These are phyloP conservation scores for Odontothrips loti DNA, from an alignment of 2,888 invertebrate species.

Conservation along the genomic window DNA sequence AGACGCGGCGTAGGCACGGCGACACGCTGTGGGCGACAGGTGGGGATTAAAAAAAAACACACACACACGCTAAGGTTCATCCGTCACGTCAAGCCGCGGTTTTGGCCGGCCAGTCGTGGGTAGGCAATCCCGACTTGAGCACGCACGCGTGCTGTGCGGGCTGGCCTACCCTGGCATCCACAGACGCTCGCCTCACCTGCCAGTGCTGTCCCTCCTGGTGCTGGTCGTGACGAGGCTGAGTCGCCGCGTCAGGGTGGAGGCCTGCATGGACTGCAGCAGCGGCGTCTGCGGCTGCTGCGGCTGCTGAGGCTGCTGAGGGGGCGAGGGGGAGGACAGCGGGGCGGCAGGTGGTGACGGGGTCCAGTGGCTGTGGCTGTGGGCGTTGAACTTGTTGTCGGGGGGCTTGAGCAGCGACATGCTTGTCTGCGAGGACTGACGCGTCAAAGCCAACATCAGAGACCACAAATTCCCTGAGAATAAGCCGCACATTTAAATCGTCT, in stretches of 20 bases:
- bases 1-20: slow-evolving; percentile 50
- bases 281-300: not conserved
- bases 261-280: not conserved
- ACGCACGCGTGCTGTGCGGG: too few species aligned
- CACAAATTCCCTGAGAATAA: too few species aligned
- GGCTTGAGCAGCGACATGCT: slow-evolving; percentile 21
- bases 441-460: not conserved
- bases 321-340: not conserved
- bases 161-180: too few species aligned
- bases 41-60: not conserved
- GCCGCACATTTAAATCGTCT: too few species aligned
- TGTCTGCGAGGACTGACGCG: not conserved
- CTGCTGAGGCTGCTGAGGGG: not conserved
- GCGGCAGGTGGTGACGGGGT: not conserved
- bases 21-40: not conserved
- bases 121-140: too few species aligned
- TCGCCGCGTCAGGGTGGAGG: not conserved
- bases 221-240: not conserved
- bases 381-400: slow-evolving; percentile 22
- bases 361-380: slow-evolving; percentile 17
- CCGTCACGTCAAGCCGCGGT: too few species aligned
- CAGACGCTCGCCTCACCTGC: not conserved
- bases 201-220: not conserved
- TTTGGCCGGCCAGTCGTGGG: too few species aligned
- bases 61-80: too few species aligned